Conservation (phyloP, 2,797 vertebrate species). For the Poecilia picta region DNA sequence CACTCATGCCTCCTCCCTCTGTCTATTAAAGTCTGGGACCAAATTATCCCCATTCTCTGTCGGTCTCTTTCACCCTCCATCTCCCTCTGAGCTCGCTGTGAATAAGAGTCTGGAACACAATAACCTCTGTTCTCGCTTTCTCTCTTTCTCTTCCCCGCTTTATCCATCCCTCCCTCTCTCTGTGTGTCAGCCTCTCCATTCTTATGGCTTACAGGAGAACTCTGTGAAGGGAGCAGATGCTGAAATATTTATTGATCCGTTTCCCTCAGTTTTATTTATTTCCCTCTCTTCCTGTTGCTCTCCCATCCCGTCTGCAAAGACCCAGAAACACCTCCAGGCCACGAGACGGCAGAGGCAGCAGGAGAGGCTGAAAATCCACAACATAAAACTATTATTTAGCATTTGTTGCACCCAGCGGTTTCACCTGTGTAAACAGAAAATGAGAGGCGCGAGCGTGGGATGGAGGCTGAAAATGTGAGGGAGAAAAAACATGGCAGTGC, state of each 20-base stretch:
- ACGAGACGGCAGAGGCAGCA: constrained; percentile 58
- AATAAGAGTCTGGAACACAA: constrained; percentile 71
- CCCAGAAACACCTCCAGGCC: constrained; percentile 62
- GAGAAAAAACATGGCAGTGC: constrained; percentile 8
- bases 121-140: constrained; percentile 63
- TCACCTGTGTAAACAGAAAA: constrained; percentile 72
- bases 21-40: constrained; percentile 71
- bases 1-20: constrained; percentile 60
- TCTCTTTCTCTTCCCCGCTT: constrained; percentile 32
- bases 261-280: constrained; percentile 82
- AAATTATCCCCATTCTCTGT: constrained; percentile 69
- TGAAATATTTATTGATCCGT: constrained; percentile 89
- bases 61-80: constrained; percentile 60
- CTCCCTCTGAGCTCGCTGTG: constrained; percentile 55
- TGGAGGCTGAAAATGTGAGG: constrained; percentile 40
- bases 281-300: constrained; percentile 59
- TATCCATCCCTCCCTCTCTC: constrained; percentile 34
- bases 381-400: constrained; percentile 68
- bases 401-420: constrained; percentile 65
- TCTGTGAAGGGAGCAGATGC: constrained; percentile 78
- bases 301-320: constrained; percentile 42
- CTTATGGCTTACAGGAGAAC: constrained; percentile 73
- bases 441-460: constrained; percentile 33
- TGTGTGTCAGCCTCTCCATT: constrained; percentile 43
- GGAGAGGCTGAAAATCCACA: constrained; percentile 61